Percentiles rank a stretch among this genome's conserved stretches.
phyloP scores from a whole-genome alignment of 2,113 vertebrate genomes.

The Gnathonemus echidnorhynchus region DNA sequence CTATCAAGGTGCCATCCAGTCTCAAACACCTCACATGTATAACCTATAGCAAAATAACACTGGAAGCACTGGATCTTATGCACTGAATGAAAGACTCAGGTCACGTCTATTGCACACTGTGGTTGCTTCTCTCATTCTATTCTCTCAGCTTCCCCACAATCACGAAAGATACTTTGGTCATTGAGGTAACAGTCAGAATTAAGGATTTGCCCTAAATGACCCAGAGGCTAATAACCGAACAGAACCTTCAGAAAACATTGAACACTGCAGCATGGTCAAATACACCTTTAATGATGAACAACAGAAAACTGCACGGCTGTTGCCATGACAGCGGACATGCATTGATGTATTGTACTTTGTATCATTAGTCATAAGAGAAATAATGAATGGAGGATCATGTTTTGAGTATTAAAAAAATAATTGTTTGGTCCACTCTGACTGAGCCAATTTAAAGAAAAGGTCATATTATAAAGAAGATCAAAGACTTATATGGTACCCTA shows the following conservation, averaged over 20 bases:
- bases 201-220: not conserved
- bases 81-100: not conserved
- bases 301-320: not conserved
- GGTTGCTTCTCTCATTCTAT: not conserved
- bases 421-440: not conserved
- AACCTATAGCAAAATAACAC: not conserved
- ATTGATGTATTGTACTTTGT: not conserved
- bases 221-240: not conserved
- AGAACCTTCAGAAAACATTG: not conserved
- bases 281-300: not conserved
- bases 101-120: not conserved
- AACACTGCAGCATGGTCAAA: not conserved
- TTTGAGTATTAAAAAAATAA: conserved; percentile 9
- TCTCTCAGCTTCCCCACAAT: not conserved
- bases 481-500: not conserved
- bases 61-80: not conserved
- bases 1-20: not conserved
- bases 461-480: not conserved
- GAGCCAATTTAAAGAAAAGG: conserved; percentile 1
- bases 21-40: not conserved
- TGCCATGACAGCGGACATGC: conserved; percentile 3
- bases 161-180: not conserved
- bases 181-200: not conserved
- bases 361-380: not conserved
- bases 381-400: not conserved